Conservation (phyloP, 1,140 invertebrate species). For the Halictus rubicundus region DNA sequence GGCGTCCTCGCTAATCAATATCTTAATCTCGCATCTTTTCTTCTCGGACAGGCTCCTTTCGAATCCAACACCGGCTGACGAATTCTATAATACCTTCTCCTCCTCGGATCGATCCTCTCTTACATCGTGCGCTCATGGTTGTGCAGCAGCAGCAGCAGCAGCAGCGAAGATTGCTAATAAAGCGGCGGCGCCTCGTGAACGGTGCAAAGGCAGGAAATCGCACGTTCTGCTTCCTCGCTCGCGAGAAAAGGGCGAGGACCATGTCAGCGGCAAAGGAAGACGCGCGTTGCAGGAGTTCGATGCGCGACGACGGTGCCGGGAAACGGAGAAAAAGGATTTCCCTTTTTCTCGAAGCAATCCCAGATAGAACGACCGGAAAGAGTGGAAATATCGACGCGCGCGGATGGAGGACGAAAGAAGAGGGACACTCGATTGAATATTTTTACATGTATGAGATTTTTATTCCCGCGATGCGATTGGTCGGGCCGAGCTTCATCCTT, state of each 20-base stretch:
- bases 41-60: background rate
- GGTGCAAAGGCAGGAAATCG: too few relatives aligned
- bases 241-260: background rate
- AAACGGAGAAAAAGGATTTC: constrained; percentile 42
- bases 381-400: constrained; percentile 35
- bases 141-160: background rate
- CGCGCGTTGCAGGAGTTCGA: background rate
- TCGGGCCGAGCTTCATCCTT: constrained; percentile 40
- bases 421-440: constrained; percentile 68
- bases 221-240: constrained; percentile 10
- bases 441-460: constrained; percentile 74
- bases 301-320: background rate
- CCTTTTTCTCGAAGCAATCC: constrained; percentile 47
- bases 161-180: constrained; percentile 2
- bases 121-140: background rate
- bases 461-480: constrained; percentile 63
- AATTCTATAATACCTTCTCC: constrained; percentile 15
- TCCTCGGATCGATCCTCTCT: background rate
- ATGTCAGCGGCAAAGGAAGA: constrained; percentile 1
- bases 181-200: too few relatives aligned
- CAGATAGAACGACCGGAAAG: constrained; percentile 52
- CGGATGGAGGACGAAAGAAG: constrained; percentile 10
- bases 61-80: background rate
- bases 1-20: constrained; percentile 9
- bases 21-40: constrained; percentile 31